These are phyloP conservation scores for Nesoenas mayeri DNA, from an alignment of 2,113 vertebrate species.

Conservation along the genomic window DNA sequence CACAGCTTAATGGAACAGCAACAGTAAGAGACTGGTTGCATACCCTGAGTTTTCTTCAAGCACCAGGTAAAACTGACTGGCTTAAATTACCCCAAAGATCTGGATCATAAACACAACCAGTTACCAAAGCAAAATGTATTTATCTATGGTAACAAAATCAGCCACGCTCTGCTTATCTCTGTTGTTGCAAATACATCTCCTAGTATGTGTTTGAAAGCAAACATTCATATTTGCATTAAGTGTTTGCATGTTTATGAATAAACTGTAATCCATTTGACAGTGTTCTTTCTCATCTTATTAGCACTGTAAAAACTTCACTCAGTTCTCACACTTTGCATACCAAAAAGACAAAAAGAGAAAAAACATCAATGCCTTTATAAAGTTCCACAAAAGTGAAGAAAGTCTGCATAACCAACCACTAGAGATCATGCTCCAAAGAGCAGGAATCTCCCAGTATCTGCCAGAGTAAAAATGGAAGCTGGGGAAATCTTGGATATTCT, in stretches of 20 bases:
- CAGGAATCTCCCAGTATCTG: background rate
- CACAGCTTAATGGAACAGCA: background rate
- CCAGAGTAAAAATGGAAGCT: background rate
- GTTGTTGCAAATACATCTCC: background rate
- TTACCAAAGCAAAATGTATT: background rate
- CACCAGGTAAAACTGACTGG: background rate
- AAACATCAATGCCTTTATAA: background rate
- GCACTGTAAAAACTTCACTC: background rate
- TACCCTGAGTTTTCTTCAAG: background rate
- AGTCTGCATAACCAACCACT: background rate
- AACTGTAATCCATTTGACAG: background rate
- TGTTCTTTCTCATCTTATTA: background rate
- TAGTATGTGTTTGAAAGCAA: background rate
- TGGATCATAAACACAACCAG: background rate
- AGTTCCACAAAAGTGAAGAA: background rate
- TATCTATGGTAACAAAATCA: background rate
- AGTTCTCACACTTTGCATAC: background rate
- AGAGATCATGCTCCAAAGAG: background rate
- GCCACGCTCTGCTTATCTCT: background rate
- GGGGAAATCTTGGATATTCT: background rate
- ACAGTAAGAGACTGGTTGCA: background rate
- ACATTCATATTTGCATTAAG: background rate
- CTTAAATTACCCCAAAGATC: background rate
- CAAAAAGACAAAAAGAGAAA: background rate
- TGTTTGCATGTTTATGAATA: background rate